These are phyloP conservation scores for Ephialtes manifestator DNA, from an alignment of 2,888 invertebrate species.

Conservation along the genomic window DNA sequence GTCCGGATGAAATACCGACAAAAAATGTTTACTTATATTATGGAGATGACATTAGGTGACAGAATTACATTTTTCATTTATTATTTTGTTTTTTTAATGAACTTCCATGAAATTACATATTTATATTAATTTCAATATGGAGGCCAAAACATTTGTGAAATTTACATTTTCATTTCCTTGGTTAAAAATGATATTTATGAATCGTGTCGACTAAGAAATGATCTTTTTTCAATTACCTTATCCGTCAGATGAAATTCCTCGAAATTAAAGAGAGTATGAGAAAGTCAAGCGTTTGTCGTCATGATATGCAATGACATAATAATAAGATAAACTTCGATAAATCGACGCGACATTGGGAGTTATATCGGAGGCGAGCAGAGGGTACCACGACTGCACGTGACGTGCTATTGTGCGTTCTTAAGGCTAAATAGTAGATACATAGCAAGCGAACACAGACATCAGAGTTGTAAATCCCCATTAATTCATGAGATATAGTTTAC, in stretches of 20 bases:
- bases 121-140: no score
- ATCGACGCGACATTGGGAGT: conserved; percentile 60
- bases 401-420: background rate
- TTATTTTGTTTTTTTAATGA: no score
- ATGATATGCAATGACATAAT: conserved; percentile 59
- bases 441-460: background rate
- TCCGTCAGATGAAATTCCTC: background rate
- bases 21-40: no score
- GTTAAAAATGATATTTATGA: background rate
- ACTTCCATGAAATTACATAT: no score
- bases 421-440: background rate
- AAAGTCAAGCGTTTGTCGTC: conserved; percentile 7
- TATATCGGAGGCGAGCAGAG: conserved; percentile 25
- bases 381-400: conserved; percentile 22
- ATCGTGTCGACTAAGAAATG: background rate
- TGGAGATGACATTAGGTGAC: no score
- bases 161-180: no score
- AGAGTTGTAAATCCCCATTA: no score
- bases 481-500: no score
- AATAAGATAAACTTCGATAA: conserved; percentile 66
- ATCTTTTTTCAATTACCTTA: background rate
- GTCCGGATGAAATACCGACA: no score
- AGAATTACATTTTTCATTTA: no score
- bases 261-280: background rate
- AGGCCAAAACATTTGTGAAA: no score